Base-by-base conservation (phyloP, 2,888 invertebrate genomes). In the Erpobdella octoculata region DNA sequence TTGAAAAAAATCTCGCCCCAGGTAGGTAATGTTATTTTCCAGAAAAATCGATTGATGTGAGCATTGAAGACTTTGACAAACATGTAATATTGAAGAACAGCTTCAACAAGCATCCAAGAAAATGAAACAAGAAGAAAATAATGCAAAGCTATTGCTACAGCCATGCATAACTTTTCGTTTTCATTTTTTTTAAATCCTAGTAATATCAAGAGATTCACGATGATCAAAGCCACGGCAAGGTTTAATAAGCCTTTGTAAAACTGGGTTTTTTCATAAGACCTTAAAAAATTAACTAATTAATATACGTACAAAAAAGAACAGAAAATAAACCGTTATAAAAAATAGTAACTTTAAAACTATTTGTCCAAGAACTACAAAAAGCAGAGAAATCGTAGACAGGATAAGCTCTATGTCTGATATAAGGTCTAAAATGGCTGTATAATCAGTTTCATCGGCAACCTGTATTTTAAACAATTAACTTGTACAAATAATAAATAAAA, bases 21-120 rank as follows among this genome's bases (percentile, higher is more conserved):
- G 8, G 88, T 89, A 18, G 87, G 81, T 0, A 88, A 64, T 1
- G 87, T 86, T 21, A 88, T 86, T 79, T 89, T 88, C 5, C 87
- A 79, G 79, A 88, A 87, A 78, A 88, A 89, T 74, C 87, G 84
- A 0, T 86, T 85, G 6, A 83, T 80, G 74, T 83, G 83, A 21
- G 86, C 85, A 5, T 88, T 88, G 65, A 89, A 83, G 0, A 89
- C 88, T 73, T 87, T 86, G 0, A 89, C 89, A 77, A 89, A 89
- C 66, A 88, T 85, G 71, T 88, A 85, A 79, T 89, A 89, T 80
- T 89, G 89, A 71, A 89, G 82, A 66, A 87, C 82, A 1, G 88
- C 89, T 71, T 89, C 88, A 71, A 89, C 87, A 28, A 89, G 81
- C 89, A 89, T 89, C 89, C 89, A 89, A 78, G 86, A 86, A 78